A percentile compares a stretch with the other conserved stretches of the same genome.
phyloP scores from a whole-genome alignment of 2,888 invertebrate species.

The Melanchra persicariae region DNA sequence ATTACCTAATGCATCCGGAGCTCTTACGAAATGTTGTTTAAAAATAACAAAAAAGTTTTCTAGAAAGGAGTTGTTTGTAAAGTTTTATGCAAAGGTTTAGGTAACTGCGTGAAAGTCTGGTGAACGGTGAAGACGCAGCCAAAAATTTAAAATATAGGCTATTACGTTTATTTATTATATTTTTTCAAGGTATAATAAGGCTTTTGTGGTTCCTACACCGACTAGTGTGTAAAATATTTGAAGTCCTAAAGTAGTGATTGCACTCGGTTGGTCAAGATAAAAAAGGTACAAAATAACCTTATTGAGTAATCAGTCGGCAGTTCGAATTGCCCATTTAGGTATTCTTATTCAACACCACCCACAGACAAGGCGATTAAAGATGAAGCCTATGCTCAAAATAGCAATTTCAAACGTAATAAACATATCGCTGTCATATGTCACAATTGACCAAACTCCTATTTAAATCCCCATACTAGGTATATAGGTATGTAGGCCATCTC shows the following conservation, averaged over 20 bases:
- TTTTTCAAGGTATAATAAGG: too few relatives aligned
- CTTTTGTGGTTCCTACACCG: too few relatives aligned
- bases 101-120: conserved; percentile 7
- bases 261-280: too few relatives aligned
- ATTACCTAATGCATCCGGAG: conserved; percentile 54
- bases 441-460: conserved; percentile 39
- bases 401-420: conserved; percentile 3
- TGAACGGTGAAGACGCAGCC: not conserved
- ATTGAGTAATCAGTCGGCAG: too few relatives aligned
- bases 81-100: too few relatives aligned
- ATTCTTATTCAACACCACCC: not conserved
- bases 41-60: conserved; percentile 51
- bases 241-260: too few relatives aligned
- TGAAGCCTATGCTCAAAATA: not conserved
- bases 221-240: too few relatives aligned
- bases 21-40: conserved; percentile 57
- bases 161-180: too few relatives aligned
- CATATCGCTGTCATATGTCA: conserved; percentile 6
- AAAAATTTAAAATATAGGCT: too few relatives aligned
- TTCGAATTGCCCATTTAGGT: too few relatives aligned
- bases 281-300: too few relatives aligned
- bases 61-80: conserved; percentile 32
- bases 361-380: not conserved
- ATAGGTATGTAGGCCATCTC: conserved; percentile 54
- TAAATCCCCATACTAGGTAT: conserved; percentile 46